A percentile compares a stretch with the other conserved stretches of the same genome.
These are phyloP conservation scores for Scylla paramamosain DNA, from an alignment of 1,140 invertebrate genomes.

Conservation along the genomic window DNA sequence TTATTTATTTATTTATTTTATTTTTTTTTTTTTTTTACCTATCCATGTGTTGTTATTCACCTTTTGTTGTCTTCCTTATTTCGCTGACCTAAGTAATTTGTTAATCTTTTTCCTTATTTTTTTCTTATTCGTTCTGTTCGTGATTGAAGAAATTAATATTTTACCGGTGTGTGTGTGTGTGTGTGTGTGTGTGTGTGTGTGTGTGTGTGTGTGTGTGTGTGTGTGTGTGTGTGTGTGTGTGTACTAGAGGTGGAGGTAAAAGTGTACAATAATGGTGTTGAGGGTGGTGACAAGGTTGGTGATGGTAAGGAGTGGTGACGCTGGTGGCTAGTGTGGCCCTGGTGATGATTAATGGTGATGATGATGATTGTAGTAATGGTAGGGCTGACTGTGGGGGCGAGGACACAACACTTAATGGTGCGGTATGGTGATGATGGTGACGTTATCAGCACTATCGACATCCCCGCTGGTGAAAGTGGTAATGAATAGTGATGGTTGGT, in stretches of 20 bases:
- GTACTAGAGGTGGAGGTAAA: neutral
- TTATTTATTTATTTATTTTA: neutral
- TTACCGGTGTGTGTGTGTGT: neutral
- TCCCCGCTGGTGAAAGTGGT: neutral
- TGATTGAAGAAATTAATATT: too few relatives aligned
- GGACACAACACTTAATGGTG: too few relatives aligned
- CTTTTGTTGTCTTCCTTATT: neutral
- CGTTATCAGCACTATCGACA: neutral
- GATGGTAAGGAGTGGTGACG: neutral
- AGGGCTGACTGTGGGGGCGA: too few relatives aligned
- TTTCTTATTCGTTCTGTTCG: too few relatives aligned
- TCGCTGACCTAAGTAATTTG: neutral
- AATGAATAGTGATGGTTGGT: too few relatives aligned
- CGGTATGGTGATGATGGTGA: too few relatives aligned
- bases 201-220: conserved; percentile 12
- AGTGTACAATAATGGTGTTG: neutral
- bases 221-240: conserved; percentile 20
- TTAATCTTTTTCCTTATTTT: too few relatives aligned
- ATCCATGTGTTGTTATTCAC: neutral
- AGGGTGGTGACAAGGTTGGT: neutral
- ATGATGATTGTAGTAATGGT: neutral
- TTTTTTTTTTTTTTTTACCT: neutral
- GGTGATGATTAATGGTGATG: neutral
- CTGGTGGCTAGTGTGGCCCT: neutral
- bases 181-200: neutral